phyloP scores from a whole-genome alignment of 2,113 vertebrate genomes.

The Murina feae region DNA sequence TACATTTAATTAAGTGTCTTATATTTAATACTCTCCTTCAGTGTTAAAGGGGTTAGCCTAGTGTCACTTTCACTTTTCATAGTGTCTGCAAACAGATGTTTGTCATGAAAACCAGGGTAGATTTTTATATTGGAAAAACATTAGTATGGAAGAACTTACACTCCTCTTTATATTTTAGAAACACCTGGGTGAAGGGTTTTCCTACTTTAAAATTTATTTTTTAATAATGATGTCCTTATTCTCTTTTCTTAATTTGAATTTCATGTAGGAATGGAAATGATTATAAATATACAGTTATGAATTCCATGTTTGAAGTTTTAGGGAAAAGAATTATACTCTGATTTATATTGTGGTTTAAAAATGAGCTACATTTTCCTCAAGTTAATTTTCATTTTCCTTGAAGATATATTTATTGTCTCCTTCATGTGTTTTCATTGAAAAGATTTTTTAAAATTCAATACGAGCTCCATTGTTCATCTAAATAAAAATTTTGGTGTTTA shows the following conservation, averaged over 20 bases:
- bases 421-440: background rate
- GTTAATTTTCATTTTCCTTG: slow-evolving; percentile 46
- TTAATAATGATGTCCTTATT: background rate
- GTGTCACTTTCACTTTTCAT: background rate
- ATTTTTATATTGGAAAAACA: slow-evolving; percentile 15
- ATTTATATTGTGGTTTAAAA: slow-evolving; percentile 19
- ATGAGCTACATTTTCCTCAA: background rate
- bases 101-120: slow-evolving; percentile 9
- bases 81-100: slow-evolving; percentile 15
- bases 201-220: slow-evolving; percentile 22
- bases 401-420: slow-evolving; percentile 12
- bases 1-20: background rate
- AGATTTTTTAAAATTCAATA: background rate
- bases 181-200: background rate
- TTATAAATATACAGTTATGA: slow-evolving; percentile 17
- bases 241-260: slow-evolving; percentile 44
- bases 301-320: slow-evolving; percentile 11
- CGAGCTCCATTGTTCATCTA: background rate
- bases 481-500: background rate
- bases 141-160: background rate
- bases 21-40: background rate
- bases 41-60: background rate
- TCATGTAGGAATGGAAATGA: slow-evolving; percentile 32
- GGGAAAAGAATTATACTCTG: background rate
- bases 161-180: background rate